Percentiles rank a stretch among this genome's conserved stretches.
Conservation (phyloP, 2,797 vertebrate species). For the Botia kubotai region DNA sequence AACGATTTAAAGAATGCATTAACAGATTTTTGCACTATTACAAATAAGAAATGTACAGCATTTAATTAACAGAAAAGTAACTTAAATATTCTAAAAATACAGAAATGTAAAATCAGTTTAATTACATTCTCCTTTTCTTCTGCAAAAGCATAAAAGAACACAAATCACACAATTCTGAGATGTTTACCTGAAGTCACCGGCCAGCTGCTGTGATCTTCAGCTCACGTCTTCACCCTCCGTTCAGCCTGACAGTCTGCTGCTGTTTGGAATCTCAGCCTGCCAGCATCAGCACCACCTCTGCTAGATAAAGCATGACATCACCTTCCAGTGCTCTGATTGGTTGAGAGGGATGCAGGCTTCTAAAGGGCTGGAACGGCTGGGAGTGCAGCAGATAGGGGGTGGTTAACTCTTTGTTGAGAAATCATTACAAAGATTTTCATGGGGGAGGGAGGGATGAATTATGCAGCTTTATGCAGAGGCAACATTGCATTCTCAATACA, state of each 20-base stretch:
- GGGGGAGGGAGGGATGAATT: neutral
- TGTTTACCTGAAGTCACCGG: slow-evolving; percentile 37
- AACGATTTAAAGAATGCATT: neutral
- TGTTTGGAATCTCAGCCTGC: slow-evolving; percentile 72
- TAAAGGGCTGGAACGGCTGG: slow-evolving; percentile 78
- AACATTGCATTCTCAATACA: neutral
- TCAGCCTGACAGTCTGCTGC: slow-evolving; percentile 67
- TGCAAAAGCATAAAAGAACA: neutral
- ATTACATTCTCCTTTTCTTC: neutral
- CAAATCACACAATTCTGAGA: neutral
- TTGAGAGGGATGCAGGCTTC: slow-evolving; percentile 58
- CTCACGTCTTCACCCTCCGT: slow-evolving; percentile 17
- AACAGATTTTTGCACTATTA: neutral
- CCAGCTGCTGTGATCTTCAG: neutral
- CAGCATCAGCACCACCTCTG: slow-evolving; percentile 85
- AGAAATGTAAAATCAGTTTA: neutral
- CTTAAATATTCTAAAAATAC: neutral
- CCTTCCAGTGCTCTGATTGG: slow-evolving; percentile 81
- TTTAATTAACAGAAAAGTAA: neutral
- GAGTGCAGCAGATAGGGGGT: slow-evolving; percentile 46
- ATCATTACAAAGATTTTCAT: slow-evolving; percentile 25
- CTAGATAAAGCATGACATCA: slow-evolving; percentile 88
- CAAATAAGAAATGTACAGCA: neutral
- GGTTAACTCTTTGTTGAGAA: slow-evolving; percentile 71
- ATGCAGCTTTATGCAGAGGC: slow-evolving; percentile 16